A percentile compares a stretch with the other conserved stretches of the same genome.
phyloP scores from a whole-genome alignment of 2,113 vertebrate species.

The Carettochelys insculpta region DNA sequence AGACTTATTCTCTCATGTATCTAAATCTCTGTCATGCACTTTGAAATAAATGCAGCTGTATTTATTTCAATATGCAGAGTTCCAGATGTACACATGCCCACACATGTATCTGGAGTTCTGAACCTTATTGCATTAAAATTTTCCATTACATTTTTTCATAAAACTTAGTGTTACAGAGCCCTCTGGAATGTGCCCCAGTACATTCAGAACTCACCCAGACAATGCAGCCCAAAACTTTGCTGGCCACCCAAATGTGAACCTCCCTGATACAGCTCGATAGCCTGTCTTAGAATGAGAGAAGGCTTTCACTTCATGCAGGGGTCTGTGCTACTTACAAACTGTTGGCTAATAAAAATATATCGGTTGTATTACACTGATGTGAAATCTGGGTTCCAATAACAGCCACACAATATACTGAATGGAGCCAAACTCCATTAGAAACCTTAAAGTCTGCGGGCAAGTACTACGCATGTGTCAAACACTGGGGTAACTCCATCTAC shows the following conservation, averaged over 20 bases:
- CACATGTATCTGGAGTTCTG: conserved; percentile 19
- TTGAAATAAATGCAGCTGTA: conserved; percentile 72
- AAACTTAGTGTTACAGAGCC: conserved; percentile 38
- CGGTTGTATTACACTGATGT: background rate
- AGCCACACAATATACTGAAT: background rate
- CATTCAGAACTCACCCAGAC: conserved; percentile 48
- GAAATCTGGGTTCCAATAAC: background rate
- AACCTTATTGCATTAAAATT: conserved; percentile 59
- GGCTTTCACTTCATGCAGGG: background rate
- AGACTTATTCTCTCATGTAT: conserved; percentile 36
- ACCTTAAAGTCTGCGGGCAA: background rate
- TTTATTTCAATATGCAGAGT: conserved; percentile 58
- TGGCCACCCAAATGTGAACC: conserved; percentile 44
- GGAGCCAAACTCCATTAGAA: background rate
- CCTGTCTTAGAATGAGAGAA: conserved; percentile 44
- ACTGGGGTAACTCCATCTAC: background rate
- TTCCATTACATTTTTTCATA: conserved; percentile 68
- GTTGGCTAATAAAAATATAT: conserved; percentile 29
- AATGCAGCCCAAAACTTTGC: conserved; percentile 37
- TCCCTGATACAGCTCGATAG: conserved; percentile 16
- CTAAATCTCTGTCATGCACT: conserved; percentile 65
- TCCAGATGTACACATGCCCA: conserved; percentile 63
- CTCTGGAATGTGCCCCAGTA: conserved; percentile 52
- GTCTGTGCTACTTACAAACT: conserved; percentile 10
- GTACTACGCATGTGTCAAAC: background rate